phyloP scores from a whole-genome alignment of 2,797 vertebrate genomes.

The Morelia viridis region DNA sequence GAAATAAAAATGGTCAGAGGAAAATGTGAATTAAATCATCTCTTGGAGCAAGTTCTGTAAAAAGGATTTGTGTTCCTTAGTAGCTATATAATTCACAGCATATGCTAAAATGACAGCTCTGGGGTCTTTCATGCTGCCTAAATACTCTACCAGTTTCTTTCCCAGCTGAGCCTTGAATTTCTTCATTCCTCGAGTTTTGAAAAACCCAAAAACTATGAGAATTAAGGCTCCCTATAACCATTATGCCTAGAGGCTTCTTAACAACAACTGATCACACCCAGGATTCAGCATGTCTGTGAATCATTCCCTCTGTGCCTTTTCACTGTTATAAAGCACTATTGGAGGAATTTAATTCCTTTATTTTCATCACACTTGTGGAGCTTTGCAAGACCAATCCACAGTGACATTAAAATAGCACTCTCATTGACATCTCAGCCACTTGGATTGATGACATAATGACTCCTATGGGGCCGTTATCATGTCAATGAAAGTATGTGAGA shows the following conservation, averaged over 20 bases:
- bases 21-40: neutral
- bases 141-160: neutral
- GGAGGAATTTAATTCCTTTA: constrained; percentile 28
- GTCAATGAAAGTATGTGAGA: constrained; percentile 44
- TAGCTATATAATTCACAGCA: neutral
- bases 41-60: neutral
- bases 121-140: neutral
- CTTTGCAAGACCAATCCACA: constrained; percentile 17
- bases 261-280: neutral
- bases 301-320: neutral
- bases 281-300: neutral
- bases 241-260: neutral
- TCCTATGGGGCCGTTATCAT: constrained; percentile 52
- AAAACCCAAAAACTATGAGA: neutral
- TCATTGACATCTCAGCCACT: constrained; percentile 46
- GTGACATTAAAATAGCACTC: constrained; percentile 47
- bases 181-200: neutral
- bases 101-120: neutral
- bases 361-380: constrained; percentile 33
- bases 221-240: neutral
- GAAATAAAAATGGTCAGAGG: neutral
- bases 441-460: constrained; percentile 33
- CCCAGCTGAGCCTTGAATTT: neutral
- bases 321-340: neutral
- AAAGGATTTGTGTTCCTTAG: neutral